Base-by-base conservation (phyloP, 1,140 invertebrate species). In the Platorchestia sp. region DNA sequence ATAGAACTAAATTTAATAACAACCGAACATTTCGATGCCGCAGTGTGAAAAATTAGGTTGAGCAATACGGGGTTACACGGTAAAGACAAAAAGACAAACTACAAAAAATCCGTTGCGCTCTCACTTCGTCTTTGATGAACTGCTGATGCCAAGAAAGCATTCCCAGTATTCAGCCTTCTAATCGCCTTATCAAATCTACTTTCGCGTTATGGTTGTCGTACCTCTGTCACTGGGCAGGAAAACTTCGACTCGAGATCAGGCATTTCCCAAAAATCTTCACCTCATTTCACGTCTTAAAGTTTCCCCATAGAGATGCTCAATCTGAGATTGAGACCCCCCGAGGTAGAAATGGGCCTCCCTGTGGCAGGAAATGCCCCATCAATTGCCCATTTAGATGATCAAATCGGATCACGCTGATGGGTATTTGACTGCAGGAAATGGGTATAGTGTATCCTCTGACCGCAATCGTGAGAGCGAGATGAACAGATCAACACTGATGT, bases 281-380 rank as follows among this genome's bases (percentile, higher is more conserved):
- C 59, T 14, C 59, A 75, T 75, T 75, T 75, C 59, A 75, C 1
- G 7, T 75, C 59, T 75, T 75, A 3, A 22, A 22, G 27, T 75
- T 36, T 14, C 36, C 59, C 59, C 59, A 36, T 10, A 27, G 27
- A 19, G 59, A 75, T 75, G 59, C 10, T 89, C 42, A 10, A 7
- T 89, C 41, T 89, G 87, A 89, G 87, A 89, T 89, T 41, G 43
- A 42, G 87, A 36, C 44, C 91, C 91, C 91, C 45, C 14, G 91
- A 40, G 91, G 45, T 44, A 42, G 91, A 89, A 89, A 47, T 45
- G 91, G 40, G 91, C 91, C 91, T 93, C 91, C 91, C 40, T 47
- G 91, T 44, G 91, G 43, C 45, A 93, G 91, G 91, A 93, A 93
- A 93, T 93, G 44, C 45, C 91, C 91, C 91, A 93, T 93, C 45